These are phyloP conservation scores for Bostrychus sinensis DNA, from an alignment of 2,113 vertebrate genomes.

Conservation along the genomic window DNA sequence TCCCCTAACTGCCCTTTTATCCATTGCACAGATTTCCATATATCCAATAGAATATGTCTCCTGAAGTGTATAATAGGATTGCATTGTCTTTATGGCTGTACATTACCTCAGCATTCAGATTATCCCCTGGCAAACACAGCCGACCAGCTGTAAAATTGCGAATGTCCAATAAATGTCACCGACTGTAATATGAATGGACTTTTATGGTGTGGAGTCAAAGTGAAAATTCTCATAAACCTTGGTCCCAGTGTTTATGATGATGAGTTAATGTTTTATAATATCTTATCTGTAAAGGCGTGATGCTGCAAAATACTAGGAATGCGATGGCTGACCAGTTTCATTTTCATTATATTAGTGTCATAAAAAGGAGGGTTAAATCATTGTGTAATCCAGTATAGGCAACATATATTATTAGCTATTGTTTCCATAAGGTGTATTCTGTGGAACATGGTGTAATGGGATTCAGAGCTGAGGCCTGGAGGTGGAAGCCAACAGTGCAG, in stretches of 20 bases:
- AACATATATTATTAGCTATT: too few species aligned
- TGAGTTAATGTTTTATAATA: neutral
- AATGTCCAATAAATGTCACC: slow-evolving; percentile 1
- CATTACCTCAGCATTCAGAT: neutral
- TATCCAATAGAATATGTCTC: neutral
- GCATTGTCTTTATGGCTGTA: slow-evolving; percentile 9
- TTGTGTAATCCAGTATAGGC: too few species aligned
- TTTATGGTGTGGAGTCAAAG: neutral
- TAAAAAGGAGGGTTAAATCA: too few species aligned
- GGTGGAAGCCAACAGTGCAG: neutral
- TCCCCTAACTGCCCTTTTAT: neutral
- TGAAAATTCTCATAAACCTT: slow-evolving; percentile 3
- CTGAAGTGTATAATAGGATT: slow-evolving; percentile 15
- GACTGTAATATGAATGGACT: neutral
- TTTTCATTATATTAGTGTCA: too few species aligned
- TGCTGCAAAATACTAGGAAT: too few species aligned
- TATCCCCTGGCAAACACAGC: neutral
- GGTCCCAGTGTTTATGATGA: neutral
- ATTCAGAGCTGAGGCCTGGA: neutral
- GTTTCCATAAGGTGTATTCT: neutral
- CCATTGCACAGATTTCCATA: neutral
- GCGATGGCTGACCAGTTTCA: too few species aligned
- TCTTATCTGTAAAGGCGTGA: too few species aligned
- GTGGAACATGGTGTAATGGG: neutral
- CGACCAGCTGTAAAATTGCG: neutral